Conservation (phyloP, 2,113 vertebrate genomes). For the Parus major region DNA sequence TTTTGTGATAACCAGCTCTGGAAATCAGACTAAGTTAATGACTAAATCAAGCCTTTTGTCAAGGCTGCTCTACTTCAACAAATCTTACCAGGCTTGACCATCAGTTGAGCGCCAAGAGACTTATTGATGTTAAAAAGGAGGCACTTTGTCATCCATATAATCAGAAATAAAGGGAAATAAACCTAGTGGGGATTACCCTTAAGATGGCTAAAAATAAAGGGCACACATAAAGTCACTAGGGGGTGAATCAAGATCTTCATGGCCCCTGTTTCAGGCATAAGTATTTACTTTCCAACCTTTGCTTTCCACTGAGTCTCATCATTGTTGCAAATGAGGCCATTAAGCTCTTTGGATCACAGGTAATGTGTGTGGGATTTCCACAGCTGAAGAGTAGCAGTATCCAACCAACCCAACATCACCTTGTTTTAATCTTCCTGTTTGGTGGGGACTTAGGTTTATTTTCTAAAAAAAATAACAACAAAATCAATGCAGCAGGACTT, state of each 20-base stretch:
- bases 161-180: background rate
- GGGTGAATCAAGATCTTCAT: background rate
- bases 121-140: background rate
- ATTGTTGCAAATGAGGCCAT: background rate
- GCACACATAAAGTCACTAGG: background rate
- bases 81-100: background rate
- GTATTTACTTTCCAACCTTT: background rate
- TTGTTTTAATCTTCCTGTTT: background rate
- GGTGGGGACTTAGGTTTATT: background rate
- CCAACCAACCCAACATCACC: background rate
- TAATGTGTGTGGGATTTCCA: background rate
- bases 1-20: background rate
- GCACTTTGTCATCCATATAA: background rate
- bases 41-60: background rate
- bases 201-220: background rate
- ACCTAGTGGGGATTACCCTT: fast-evolving
- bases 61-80: background rate
- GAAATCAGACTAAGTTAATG: background rate
- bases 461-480: background rate
- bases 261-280: background rate
- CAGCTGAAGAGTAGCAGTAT: background rate
- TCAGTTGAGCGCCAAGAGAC: background rate
- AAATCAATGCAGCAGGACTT: background rate
- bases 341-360: background rate
- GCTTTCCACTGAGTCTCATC: background rate